Evolutionary conservation across 2,797 vertebrate species (phyloP).

Genomic region (Gadopsis marmoratus): DNA sequence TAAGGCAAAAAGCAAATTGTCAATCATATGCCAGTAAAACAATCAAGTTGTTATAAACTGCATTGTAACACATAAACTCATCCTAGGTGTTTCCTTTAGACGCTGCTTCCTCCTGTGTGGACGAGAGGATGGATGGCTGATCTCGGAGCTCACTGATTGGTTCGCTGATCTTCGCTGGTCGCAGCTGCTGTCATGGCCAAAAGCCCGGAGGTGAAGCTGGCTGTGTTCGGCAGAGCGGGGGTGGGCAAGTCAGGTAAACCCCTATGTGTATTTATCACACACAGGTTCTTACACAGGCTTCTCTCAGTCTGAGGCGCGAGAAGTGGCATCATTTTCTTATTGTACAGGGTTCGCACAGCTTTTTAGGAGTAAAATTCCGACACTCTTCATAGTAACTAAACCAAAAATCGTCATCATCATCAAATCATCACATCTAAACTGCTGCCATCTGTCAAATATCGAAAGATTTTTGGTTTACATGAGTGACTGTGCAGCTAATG

Average conservation of each 20-base stretch:
- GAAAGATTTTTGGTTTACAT: no score
- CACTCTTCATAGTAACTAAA: no score
- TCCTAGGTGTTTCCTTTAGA: constrained; percentile 59
- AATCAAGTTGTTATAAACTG: neutral
- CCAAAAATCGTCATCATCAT: no score
- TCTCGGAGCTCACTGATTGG: constrained; percentile 60
- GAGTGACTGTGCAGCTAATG: no score
- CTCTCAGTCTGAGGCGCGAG: neutral
- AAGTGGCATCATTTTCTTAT: no score
- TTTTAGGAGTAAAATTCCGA: no score
- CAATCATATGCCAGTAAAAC: neutral
- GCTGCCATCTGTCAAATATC: no score
- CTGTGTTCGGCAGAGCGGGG: constrained; percentile 94
- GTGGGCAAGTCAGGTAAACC: constrained; percentile 96
- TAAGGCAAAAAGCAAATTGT: neutral
- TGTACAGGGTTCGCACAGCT: no score
- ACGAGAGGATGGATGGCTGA: constrained; percentile 76
- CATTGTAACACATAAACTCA: neutral
- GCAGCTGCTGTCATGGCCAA: constrained; percentile 90
- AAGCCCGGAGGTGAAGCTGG: constrained; percentile 95
- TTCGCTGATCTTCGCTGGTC: constrained; percentile 53
- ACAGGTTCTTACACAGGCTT: neutral
- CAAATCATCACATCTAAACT: no score
- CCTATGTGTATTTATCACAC: neutral
- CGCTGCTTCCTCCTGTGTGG: constrained; percentile 36